phyloP scores from a whole-genome alignment of 2,888 invertebrate genomes.

The Apodemia mormo region DNA sequence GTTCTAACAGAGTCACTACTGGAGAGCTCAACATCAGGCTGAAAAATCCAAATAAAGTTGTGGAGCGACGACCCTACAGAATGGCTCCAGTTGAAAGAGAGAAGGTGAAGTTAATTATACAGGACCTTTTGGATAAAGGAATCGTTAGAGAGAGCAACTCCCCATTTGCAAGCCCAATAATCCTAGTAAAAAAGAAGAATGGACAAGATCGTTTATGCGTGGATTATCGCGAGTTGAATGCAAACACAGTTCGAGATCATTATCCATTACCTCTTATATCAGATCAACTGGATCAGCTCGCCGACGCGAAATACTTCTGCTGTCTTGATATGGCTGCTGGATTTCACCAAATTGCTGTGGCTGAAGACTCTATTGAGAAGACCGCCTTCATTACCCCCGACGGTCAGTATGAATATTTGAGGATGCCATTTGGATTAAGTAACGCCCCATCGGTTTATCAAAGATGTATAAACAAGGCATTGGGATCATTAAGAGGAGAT shows the following conservation, averaged over 20 bases:
- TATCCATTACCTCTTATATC: constrained; percentile 33
- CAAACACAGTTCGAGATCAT: constrained; percentile 38
- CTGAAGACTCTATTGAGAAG: constrained; percentile 27
- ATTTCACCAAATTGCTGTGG: constrained; percentile 38
- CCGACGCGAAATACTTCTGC: constrained; percentile 34
- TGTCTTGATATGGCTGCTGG: constrained; percentile 40
- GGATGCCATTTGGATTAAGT: constrained; percentile 28
- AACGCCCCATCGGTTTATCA: constrained; percentile 47
- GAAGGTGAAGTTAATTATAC: constrained; percentile 38
- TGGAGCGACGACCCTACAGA: constrained; percentile 35
- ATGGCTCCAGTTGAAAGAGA: constrained; percentile 36
- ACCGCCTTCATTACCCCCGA: constrained; percentile 29
- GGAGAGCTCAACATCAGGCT: constrained; percentile 27
- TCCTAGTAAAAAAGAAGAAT: constrained; percentile 29
- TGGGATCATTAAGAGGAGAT: constrained; percentile 15
- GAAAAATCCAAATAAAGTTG: constrained; percentile 32
- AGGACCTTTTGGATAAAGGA: constrained; percentile 33
- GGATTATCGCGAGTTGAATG: constrained; percentile 41
- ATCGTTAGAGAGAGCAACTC: constrained; percentile 42
- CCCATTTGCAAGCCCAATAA: constrained; percentile 43
- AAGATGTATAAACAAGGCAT: constrained; percentile 41
- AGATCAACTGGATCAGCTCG: constrained; percentile 24
- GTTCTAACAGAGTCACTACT: constrained; percentile 31
- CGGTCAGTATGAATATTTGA: constrained; percentile 29
- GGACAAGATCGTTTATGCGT: constrained; percentile 36